phyloP scores from a whole-genome alignment of 2,797 vertebrate genomes.

The Stomatorhinus walkeri region DNA sequence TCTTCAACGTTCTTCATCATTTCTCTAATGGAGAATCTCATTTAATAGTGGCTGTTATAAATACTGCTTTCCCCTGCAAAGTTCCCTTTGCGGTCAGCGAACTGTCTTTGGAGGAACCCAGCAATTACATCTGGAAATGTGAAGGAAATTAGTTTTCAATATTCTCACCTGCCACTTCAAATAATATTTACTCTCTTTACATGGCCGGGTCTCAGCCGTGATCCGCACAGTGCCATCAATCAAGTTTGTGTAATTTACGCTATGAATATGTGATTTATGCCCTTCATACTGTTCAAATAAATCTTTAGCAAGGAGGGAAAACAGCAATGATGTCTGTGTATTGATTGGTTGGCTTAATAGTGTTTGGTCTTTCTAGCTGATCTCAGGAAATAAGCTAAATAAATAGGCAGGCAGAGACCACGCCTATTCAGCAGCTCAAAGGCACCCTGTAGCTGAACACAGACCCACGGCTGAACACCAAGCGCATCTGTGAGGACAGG shows the following conservation, averaged over 20 bases:
- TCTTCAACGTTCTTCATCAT: background rate
- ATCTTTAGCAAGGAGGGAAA: conserved; percentile 55
- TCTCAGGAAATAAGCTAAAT: conserved; percentile 70
- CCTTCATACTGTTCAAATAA: conserved; percentile 57
- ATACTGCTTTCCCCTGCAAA: background rate
- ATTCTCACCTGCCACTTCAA: conserved; percentile 40
- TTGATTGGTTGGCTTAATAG: conserved; percentile 72
- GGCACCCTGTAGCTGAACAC: background rate
- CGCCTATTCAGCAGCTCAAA: background rate
- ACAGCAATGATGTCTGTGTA: conserved; percentile 62
- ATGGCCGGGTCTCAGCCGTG: conserved; percentile 44
- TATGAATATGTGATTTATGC: conserved; percentile 77
- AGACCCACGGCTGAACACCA: background rate
- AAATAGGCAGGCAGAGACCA: conserved; percentile 40
- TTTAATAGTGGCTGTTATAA: background rate
- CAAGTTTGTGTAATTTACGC: conserved; percentile 67
- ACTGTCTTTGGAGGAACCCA: conserved; percentile 31
- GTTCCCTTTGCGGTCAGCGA: background rate
- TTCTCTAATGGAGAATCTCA: background rate
- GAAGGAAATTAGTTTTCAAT: conserved; percentile 42
- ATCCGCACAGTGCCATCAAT: conserved; percentile 56
- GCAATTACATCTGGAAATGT: conserved; percentile 37
- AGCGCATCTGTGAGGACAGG: background rate
- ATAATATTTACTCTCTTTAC: conserved; percentile 49
- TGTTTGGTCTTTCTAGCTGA: conserved; percentile 74